Evolutionary conservation across 2,888 invertebrate species (phyloP), one percentile per base, ranked within the genome.

Genomic region (Ischnura elegans): DNA sequence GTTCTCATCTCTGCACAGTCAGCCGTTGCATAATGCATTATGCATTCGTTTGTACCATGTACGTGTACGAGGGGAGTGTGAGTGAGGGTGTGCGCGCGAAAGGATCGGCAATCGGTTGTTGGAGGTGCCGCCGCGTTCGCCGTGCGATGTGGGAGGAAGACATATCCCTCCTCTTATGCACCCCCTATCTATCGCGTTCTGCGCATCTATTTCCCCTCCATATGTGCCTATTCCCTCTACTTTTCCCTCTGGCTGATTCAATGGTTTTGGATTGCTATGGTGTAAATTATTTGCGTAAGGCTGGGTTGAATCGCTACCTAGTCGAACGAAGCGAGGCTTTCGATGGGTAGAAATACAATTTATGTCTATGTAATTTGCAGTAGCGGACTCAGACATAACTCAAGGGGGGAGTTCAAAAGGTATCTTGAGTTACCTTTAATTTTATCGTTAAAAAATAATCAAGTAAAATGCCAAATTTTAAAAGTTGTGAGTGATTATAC

Each of bases 11-110:
- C 86, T 86, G 86, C 86, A 86, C 86, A 87, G 87, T 87, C 87
- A 87, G 87, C 87, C 87, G 87, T 87, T 87, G 87, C 87, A 87
- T 90, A 90, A 90, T 90, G 90, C 90, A 90, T 90, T 61, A 90
- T 90, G 90, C 90, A 90, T 90, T 90, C 61, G 87, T 55, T 87
- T 87, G 87, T 87, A 86, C 45, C 45, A 45, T 86, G 86, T 51
- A 87, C 55, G 87, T 87, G 87, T 42, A 0, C 21, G 6, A 42
- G 87, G 29, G 87, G n/a, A 55, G 87, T n/a, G 51, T 16, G 47
- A n/a, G 19, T 87, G 87, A 51, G 87, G 16, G 10, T 42, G 36
- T 87, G 87, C 29, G 87, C 29, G 87, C 2, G 87, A 36, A 42
- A 42, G 42, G 55, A 43, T 42, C n/a, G 87, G 51, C 55, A n/a